phyloP scores from a whole-genome alignment of 2,797 vertebrate genomes.

The Gallinago stenura region DNA sequence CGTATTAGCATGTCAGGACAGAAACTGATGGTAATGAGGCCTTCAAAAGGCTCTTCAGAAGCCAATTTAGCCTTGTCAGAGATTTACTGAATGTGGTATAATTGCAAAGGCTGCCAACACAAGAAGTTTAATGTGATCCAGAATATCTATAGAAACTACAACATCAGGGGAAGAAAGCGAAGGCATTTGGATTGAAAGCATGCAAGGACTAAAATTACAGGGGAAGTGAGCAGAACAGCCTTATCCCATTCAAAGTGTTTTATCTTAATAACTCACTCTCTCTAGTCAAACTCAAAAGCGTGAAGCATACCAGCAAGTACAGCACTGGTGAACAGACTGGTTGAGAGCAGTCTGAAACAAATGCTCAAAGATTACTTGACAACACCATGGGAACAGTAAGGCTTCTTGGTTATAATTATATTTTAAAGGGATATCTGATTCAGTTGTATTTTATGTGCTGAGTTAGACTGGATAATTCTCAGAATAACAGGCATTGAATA shows the following conservation, averaged over 20 bases:
- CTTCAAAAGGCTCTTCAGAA: conserved; percentile 43
- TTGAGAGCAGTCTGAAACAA: not conserved
- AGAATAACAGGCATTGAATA: not conserved
- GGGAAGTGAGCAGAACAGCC: not conserved
- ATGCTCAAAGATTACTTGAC: not conserved
- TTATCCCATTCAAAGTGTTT: not conserved
- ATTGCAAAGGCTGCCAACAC: conserved; percentile 34
- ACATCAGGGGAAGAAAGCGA: not conserved
- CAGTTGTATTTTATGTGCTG: not conserved
- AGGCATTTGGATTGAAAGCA: not conserved
- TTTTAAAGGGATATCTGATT: not conserved
- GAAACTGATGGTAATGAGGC: conserved; percentile 1
- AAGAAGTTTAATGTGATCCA: conserved; percentile 19
- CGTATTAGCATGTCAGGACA: not conserved
- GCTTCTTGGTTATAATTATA: not conserved
- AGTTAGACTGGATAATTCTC: not conserved
- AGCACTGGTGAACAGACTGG: not conserved
- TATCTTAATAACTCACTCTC: not conserved
- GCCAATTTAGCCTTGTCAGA: conserved; percentile 40
- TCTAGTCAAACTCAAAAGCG: not conserved
- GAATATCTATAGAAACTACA: conserved; percentile 26
- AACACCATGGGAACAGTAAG: not conserved
- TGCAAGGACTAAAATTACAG: conserved; percentile 32
- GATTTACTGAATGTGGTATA: conserved; percentile 33
- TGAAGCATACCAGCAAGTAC: not conserved